A percentile compares a stretch with the other conserved stretches of the same genome.
These are phyloP conservation scores for Mirza zaza DNA, from an alignment of 2,113 vertebrate genomes.

Conservation along the genomic window DNA sequence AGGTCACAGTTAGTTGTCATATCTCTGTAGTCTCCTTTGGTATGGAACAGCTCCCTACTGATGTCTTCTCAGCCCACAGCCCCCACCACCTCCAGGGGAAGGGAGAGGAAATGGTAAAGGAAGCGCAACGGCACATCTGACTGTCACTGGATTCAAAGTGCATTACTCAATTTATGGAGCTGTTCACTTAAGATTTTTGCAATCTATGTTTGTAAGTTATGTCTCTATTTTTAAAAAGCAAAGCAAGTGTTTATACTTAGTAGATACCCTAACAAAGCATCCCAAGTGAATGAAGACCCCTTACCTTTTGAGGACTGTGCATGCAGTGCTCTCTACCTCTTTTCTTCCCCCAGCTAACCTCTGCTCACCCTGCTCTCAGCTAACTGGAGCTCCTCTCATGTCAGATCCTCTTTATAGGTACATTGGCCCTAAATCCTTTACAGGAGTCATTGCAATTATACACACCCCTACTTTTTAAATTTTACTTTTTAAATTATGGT, in stretches of 20 bases:
- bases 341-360: neutral
- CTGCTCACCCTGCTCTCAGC: neutral
- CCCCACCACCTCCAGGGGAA: neutral
- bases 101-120: neutral
- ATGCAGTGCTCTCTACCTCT: neutral
- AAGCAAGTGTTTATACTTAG: neutral
- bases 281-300: neutral
- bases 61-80: neutral
- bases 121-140: neutral
- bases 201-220: neutral
- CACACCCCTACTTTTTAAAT: neutral
- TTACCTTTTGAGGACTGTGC: neutral
- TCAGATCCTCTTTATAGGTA: neutral
- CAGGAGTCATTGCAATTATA: neutral
- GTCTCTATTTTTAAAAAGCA: neutral
- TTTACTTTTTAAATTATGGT: neutral
- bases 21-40: neutral
- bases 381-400: neutral
- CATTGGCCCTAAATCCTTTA: neutral
- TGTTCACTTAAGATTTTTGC: neutral
- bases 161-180: neutral
- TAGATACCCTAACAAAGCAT: neutral
- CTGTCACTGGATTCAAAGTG: neutral
- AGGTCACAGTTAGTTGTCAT: neutral
- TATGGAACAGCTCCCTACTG: neutral